Evolutionary conservation across 2,888 invertebrate species (phyloP).

Genomic region (Leptinotarsa peninsularis): DNA sequence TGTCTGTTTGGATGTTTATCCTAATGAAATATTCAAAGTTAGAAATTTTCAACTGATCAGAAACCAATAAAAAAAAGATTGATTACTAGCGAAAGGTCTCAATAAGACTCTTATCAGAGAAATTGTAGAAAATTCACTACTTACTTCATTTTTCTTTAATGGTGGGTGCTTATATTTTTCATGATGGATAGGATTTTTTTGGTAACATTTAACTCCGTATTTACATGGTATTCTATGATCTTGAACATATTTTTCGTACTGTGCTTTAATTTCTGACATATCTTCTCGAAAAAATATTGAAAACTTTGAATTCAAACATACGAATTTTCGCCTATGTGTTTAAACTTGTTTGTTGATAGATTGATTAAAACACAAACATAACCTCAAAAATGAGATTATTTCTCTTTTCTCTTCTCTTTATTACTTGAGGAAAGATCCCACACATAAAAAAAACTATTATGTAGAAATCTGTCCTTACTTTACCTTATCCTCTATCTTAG

Average conservation of each 20-base stretch:
- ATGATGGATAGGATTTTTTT: slow-evolving; percentile 81
- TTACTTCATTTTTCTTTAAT: slow-evolving; percentile 59
- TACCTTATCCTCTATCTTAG: no score
- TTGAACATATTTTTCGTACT: slow-evolving; percentile 50
- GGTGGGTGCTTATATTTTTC: slow-evolving; percentile 82
- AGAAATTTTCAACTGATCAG: background rate
- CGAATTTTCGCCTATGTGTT: no score
- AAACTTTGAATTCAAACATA: background rate
- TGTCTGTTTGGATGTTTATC: slow-evolving; percentile 26
- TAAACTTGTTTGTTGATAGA: no score
- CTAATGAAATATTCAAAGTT: slow-evolving; percentile 27
- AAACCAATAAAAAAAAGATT: no score
- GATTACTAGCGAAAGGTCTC: no score
- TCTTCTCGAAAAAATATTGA: background rate
- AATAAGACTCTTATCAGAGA: background rate
- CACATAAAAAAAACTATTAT: no score
- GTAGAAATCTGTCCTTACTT: no score
- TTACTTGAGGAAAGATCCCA: no score
- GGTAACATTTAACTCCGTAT: slow-evolving; percentile 85
- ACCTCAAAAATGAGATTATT: no score
- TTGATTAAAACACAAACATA: no score
- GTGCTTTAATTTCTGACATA: background rate
- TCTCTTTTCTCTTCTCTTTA: no score
- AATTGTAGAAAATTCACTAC: slow-evolving; percentile 17
- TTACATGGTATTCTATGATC: slow-evolving; percentile 74